Evolutionary conservation across 1,140 invertebrate species (phyloP), one percentile per base, ranked within the genome.

Genomic region (Holcopasites calliopsidis): DNA sequence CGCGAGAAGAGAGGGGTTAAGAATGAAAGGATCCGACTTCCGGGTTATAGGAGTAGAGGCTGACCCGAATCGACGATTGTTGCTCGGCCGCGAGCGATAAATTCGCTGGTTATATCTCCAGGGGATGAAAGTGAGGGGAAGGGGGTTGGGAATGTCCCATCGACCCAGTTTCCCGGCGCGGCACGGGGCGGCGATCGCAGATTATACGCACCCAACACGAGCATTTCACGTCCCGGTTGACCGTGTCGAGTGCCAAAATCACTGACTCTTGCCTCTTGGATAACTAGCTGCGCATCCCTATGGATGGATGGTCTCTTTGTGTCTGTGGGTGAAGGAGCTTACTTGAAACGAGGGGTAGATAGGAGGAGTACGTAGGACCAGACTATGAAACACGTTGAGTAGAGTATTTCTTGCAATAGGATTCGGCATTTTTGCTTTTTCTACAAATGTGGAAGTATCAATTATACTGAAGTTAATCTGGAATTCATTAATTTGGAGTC

Each of bases 11-110:
- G 23, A 5, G 44, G 23, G 57, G 44, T 62, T 52, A 4, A n/a
- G 18, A 61, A 57, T 13, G 54, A 26, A 40, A 40, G 35, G 23
- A 62, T 52, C 42, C 50, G 47, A 76, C 71, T 80, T 80, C 78
- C 74, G 78, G 76, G 44, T 61, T 60, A 7, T 52, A 28, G 61
- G 57, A 42, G 75, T 33, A 49, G 74, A 47, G 26, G 49, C 69
- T 83, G 78, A 85, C 81, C 83, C 78, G 80, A 86, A 86, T 86
- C 80, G 70, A 23, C 80, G 81, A 85, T 85, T 86, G 83, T 85
- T 83, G 80, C 83, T 83, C 83, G 61, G 79, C 74, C 70, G 79
- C 74, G 79, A 77, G 81, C 84, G 69, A 85, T 86, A 86, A 86
- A 86, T 85, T 85, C 61, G 50, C 70, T 31, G 65, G 65, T 66